Evolutionary conservation across 30 jellyfish, hydroid and myxozoan species (phyloP).

Genomic region (Clytia hemisphaerica): DNA sequence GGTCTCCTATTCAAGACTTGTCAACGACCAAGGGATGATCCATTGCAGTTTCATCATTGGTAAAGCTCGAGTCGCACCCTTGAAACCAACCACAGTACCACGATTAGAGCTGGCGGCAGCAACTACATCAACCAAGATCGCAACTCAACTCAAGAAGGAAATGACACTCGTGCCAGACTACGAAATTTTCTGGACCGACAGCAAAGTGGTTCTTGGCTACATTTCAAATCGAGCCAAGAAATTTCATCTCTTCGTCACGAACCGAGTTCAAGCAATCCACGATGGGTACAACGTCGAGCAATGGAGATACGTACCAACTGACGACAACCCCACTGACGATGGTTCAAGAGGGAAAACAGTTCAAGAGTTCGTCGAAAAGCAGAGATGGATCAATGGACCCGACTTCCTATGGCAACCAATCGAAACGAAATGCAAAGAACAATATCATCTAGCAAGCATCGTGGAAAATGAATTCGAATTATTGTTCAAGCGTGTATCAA

Average conservation of each 20-base stretch:
- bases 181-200: constrained; percentile 51
- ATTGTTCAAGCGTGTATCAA: no score
- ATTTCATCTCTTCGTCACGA: constrained; percentile 38
- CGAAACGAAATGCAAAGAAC: no score
- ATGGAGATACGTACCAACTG: constrained; percentile 34
- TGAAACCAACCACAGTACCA: no score
- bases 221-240: constrained; percentile 20
- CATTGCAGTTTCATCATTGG: constrained; percentile 35
- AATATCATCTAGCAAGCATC: constrained; percentile 6
- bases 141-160: constrained; percentile 5
- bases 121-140: no score
- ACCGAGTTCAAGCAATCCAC: constrained; percentile 30
- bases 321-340: constrained; percentile 38
- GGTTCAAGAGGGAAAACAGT: constrained; percentile 45
- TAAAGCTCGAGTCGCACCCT: constrained; percentile 40
- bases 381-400: constrained; percentile 43
- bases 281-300: constrained; percentile 38
- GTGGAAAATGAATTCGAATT: no score
- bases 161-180: constrained; percentile 2
- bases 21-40: constrained; percentile 8
- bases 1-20: no score
- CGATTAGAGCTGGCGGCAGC: constrained; percentile 2
- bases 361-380: neutral
- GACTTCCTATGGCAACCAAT: constrained; percentile 18
- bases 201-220: constrained; percentile 31